phyloP scores from a whole-genome alignment of 2,113 vertebrate species.

The Onychostruthus taczanowskii region DNA sequence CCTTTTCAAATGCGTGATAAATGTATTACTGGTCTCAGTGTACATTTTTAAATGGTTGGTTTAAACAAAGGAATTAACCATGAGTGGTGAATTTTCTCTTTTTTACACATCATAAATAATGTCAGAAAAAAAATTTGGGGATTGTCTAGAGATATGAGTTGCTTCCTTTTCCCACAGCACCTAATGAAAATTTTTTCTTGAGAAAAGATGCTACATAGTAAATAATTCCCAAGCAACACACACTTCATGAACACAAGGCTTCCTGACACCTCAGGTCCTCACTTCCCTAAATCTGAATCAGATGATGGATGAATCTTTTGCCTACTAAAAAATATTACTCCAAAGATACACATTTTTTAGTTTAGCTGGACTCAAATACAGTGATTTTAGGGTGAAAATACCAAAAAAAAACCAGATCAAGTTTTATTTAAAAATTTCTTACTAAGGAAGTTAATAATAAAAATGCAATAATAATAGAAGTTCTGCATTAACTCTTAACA shows the following conservation, averaged over 20 bases:
- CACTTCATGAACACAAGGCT: not conserved
- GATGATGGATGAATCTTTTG: not conserved
- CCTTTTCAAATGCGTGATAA: not conserved
- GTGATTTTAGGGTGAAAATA: not conserved
- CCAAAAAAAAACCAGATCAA: not conserved
- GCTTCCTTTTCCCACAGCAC: not conserved
- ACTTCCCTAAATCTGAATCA: not conserved
- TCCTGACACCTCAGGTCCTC: not conserved
- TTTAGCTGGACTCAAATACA: not conserved
- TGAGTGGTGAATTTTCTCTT: not conserved
- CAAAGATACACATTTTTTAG: not conserved
- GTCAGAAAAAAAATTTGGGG: not conserved
- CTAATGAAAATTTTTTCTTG: not conserved
- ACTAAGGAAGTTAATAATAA: not conserved
- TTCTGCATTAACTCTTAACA: not conserved
- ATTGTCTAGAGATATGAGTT: not conserved
- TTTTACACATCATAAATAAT: not conserved
- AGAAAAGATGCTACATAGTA: not conserved
- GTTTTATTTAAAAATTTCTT: not conserved
- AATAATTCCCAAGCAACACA: not conserved
- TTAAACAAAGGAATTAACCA: not conserved
- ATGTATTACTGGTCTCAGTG: not conserved
- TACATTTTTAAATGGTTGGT: not conserved
- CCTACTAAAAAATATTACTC: not conserved
- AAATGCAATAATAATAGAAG: not conserved